Evolutionary conservation across 2,888 invertebrate genomes (phyloP).

Genomic region (Sipha maydis): DNA sequence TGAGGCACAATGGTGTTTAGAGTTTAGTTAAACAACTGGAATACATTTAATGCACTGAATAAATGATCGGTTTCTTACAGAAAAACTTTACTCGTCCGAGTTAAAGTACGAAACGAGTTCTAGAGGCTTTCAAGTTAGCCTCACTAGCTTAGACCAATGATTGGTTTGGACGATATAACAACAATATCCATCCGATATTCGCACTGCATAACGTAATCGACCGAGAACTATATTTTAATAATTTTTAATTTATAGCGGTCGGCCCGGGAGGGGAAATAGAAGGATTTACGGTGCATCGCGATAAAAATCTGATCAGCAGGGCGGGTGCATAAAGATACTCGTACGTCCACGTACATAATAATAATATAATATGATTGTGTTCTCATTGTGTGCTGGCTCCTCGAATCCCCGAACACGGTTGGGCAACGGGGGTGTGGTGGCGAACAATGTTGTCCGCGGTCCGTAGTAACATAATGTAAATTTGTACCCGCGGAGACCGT

Average conservation of each 20-base stretch:
- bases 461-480: slow-evolving; percentile 17
- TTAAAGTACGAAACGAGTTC: too few relatives aligned
- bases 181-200: not conserved
- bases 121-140: too few relatives aligned
- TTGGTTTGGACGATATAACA: too few relatives aligned
- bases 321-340: not conserved
- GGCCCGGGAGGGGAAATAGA: not conserved
- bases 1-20: too few relatives aligned
- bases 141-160: too few relatives aligned
- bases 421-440: not conserved
- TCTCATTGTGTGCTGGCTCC: not conserved
- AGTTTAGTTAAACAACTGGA: too few relatives aligned
- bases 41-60: too few relatives aligned
- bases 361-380: slow-evolving; percentile 5
- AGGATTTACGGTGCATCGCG: not conserved
- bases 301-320: not conserved
- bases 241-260: not conserved
- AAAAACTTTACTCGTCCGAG: too few relatives aligned
- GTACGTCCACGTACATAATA: not conserved
- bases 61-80: too few relatives aligned
- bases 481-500: slow-evolving; percentile 4
- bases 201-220: not conserved
- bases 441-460: not conserved
- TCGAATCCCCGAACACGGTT: not conserved
- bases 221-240: not conserved